Evolutionary conservation across 2,113 vertebrate genomes (phyloP).

Genomic region (Synodontis membranacea): DNA sequence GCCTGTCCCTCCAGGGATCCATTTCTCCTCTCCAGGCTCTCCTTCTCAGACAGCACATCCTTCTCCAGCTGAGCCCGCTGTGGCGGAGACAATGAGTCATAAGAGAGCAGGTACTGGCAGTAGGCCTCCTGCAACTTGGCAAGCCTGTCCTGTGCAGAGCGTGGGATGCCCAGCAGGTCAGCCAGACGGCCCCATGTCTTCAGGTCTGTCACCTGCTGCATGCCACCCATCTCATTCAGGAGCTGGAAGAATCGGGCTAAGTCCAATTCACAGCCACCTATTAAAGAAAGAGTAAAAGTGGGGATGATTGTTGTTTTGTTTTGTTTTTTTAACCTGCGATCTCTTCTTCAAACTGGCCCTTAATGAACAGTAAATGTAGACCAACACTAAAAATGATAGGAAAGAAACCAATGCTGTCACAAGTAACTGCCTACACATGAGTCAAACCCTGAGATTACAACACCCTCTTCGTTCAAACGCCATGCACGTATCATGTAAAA

Average conservation of each 20-base stretch:
- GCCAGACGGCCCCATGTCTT: constrained; percentile 90
- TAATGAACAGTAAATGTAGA: background rate
- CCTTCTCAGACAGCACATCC: constrained; percentile 86
- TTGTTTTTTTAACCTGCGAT: background rate
- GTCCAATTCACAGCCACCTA: constrained; percentile 87
- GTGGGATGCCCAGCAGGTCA: constrained; percentile 86
- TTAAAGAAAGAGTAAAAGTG: background rate
- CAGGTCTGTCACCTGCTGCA: constrained; percentile 92
- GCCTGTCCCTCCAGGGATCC: constrained; percentile 84
- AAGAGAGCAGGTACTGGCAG: constrained; percentile 90
- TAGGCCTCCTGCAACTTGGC: constrained; percentile 90
- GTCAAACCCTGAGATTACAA: background rate
- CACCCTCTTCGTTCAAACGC: too few species aligned
- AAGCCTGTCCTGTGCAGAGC: constrained; percentile 87
- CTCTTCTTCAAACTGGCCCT: background rate
- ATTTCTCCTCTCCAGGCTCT: constrained; percentile 82
- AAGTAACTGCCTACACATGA: background rate
- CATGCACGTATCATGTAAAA: background rate
- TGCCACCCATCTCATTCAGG: constrained; percentile 89
- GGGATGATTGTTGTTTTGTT: background rate
- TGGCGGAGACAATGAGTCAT: constrained; percentile 81
- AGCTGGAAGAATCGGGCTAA: constrained; percentile 88
- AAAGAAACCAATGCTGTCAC: background rate
- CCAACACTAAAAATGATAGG: background rate
- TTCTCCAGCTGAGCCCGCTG: constrained; percentile 84